Evolutionary conservation across 2,797 vertebrate genomes (phyloP).

Genomic region (Manis crassicaudata): DNA sequence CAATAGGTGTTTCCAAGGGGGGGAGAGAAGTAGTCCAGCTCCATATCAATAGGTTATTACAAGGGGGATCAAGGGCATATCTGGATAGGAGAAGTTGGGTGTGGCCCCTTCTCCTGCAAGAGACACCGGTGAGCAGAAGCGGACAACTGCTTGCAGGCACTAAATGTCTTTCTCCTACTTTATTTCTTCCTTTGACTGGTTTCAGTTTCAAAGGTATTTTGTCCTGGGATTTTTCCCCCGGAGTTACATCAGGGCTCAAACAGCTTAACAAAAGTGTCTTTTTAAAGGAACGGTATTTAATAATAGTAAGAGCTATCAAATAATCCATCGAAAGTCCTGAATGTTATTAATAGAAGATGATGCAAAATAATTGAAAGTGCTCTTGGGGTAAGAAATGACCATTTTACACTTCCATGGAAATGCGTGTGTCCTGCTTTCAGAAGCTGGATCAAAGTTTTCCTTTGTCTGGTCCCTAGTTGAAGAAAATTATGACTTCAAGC

Average conservation of each 20-base stretch:
- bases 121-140: too few relatives aligned
- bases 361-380: slow-evolving; percentile 15
- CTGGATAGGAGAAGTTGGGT: too few relatives aligned
- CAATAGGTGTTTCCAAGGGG: too few relatives aligned
- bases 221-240: too few relatives aligned
- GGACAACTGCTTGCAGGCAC: too few relatives aligned
- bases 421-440: background rate
- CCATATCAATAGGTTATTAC: too few relatives aligned
- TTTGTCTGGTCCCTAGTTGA: background rate
- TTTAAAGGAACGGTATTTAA: slow-evolving; percentile 63
- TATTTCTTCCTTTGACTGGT: too few relatives aligned
- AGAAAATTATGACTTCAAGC: background rate
- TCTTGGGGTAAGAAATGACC: background rate
- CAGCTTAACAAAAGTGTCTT: slow-evolving; percentile 9
- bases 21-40: too few relatives aligned
- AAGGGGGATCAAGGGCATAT: too few relatives aligned
- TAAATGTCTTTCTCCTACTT: too few relatives aligned
- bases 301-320: slow-evolving; percentile 13
- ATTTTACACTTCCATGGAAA: background rate
- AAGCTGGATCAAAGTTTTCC: background rate
- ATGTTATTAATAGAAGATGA: slow-evolving; percentile 46
- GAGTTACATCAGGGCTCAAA: background rate
- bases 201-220: too few relatives aligned
- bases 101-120: too few relatives aligned
- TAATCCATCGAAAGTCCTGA: slow-evolving; percentile 47